Conservation (phyloP, 2,113 vertebrate species). For the Illadopsis cleaveri region DNA sequence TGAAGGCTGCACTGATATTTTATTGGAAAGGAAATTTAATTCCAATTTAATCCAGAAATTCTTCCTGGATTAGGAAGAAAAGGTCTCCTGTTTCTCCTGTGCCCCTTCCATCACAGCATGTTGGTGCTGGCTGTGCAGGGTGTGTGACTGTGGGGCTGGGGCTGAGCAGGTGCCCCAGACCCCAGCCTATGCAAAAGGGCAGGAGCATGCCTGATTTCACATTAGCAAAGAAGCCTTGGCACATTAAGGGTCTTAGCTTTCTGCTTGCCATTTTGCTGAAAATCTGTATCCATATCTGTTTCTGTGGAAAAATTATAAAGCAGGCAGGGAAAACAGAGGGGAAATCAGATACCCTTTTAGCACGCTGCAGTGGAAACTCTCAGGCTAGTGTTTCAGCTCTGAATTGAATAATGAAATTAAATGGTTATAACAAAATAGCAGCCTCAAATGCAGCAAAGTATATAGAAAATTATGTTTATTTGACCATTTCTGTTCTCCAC, state of each 20-base stretch:
- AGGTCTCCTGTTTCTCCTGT: not conserved
- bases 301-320: not conserved
- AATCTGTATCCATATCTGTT: not conserved
- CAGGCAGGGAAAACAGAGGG: not conserved
- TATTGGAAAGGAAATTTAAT: not conserved
- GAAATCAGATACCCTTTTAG: not conserved
- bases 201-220: not conserved
- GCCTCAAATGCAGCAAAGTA: not conserved
- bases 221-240: not conserved
- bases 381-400: not conserved
- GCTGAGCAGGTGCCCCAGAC: not conserved
- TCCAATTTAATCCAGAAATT: no score
- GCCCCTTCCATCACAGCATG: not conserved
- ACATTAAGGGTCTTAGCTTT: not conserved
- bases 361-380: not conserved
- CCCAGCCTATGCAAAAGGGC: rapidly evolving
- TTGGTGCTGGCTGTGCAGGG: not conserved
- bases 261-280: not conserved
- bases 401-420: not conserved
- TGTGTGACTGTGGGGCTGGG: no score
- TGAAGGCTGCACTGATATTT: not conserved
- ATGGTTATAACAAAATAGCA: not conserved
- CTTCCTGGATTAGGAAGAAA: not conserved
- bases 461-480: not conserved
- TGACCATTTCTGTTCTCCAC: not conserved